A percentile compares a stretch with the other conserved stretches of the same genome.
phyloP scores from a whole-genome alignment of 2,797 vertebrate species.

The Varecia variegata region DNA sequence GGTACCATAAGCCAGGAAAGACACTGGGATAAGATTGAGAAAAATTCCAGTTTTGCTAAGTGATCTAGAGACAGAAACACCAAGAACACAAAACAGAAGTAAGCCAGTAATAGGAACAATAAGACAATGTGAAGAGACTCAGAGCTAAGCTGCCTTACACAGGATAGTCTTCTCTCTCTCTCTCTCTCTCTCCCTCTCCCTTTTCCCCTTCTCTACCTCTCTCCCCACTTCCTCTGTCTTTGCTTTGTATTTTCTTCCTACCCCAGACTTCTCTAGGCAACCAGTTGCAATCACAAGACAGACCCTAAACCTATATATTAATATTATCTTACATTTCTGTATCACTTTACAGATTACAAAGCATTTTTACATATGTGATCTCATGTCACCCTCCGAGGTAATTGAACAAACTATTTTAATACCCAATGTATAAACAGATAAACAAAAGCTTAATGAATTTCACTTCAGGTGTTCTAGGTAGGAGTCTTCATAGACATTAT shows the following conservation, averaged over 20 bases:
- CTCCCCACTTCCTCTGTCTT: neutral
- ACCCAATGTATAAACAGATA: neutral
- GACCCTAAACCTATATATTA: neutral
- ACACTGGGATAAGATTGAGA: neutral
- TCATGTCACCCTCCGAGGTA: neutral
- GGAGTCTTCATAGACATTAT: neutral
- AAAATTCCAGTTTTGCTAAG: neutral
- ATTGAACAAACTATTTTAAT: neutral
- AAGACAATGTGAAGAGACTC: neutral
- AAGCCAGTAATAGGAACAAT: neutral
- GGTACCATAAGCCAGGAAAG: neutral
- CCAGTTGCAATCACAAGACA: neutral
- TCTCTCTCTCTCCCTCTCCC: neutral
- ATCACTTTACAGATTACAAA: neutral
- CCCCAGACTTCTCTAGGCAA: neutral
- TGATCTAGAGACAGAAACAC: neutral
- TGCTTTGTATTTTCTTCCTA: neutral
- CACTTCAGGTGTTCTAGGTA: neutral
- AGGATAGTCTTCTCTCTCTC: too few species aligned
- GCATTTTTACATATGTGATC: neutral
- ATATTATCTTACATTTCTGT: neutral
- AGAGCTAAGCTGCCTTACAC: rapidly evolving
- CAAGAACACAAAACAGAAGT: neutral
- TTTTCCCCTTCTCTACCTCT: too few species aligned
- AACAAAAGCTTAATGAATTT: neutral